A percentile compares a stretch with the other conserved stretches of the same genome.
These are phyloP conservation scores for Pseudomugil tenellus DNA, from an alignment of 2,797 vertebrate genomes.

Conservation along the genomic window DNA sequence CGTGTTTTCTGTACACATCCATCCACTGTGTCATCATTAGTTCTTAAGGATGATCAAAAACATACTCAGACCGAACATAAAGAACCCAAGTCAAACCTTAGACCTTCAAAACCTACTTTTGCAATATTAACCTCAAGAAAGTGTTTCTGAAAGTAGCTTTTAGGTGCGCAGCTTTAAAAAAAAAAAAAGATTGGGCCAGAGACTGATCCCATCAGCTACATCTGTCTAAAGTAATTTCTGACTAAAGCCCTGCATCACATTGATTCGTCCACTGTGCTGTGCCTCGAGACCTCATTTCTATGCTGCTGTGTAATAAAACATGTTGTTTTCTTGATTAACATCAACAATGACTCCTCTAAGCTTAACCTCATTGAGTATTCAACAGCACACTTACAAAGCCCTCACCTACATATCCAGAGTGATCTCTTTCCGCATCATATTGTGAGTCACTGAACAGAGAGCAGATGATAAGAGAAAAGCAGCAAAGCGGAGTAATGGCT, in stretches of 20 bases:
- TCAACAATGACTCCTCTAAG: not conserved
- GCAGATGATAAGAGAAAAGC: slow-evolving; percentile 27
- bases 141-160: not conserved
- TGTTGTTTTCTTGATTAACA: not conserved
- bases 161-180: not conserved
- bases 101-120: not conserved
- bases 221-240: slow-evolving; percentile 1
- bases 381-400: not conserved
- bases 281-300: not conserved
- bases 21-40: not conserved
- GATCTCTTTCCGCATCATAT: slow-evolving; percentile 17
- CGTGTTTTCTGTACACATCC: not conserved
- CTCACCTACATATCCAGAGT: slow-evolving; percentile 9
- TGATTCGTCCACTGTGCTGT: slow-evolving; percentile 2
- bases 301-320: not conserved
- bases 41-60: not conserved
- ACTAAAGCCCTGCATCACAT: not conserved
- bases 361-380: slow-evolving; percentile 3
- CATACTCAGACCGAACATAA: not conserved
- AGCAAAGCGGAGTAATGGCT: slow-evolving; percentile 50
- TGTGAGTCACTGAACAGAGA: slow-evolving; percentile 30
- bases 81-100: not conserved
- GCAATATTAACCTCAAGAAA: not conserved
- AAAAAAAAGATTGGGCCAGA: not conserved
- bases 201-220: not conserved